phyloP scores from a whole-genome alignment of 2,888 invertebrate species.

The Siphlonurus alternatus region DNA sequence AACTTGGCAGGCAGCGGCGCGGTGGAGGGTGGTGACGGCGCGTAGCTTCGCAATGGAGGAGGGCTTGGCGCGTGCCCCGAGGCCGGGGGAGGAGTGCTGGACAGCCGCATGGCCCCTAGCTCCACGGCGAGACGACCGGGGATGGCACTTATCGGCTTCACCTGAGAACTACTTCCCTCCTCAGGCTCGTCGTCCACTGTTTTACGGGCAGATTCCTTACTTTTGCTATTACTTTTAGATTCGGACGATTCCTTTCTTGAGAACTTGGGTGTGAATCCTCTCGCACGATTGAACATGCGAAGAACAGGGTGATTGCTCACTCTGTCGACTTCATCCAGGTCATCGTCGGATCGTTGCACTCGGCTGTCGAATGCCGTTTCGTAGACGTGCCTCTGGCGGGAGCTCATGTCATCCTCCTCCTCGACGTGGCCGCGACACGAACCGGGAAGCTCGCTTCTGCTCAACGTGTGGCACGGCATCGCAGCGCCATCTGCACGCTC shows the following conservation, averaged over 20 bases:
- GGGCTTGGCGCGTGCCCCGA: slow-evolving; percentile 10
- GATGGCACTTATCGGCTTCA: slow-evolving; percentile 21
- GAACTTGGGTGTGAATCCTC: slow-evolving; percentile 1
- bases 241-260: slow-evolving; percentile 4
- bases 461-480: slow-evolving; percentile 7
- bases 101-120: slow-evolving; percentile 19
- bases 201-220: slow-evolving; percentile 17
- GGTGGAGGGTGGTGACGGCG: slow-evolving; percentile 69
- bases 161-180: slow-evolving; percentile 13
- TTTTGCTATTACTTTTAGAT: slow-evolving; percentile 18
- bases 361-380: slow-evolving; percentile 76
- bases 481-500: slow-evolving; percentile 13
- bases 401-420: slow-evolving; percentile 26
- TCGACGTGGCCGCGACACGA: slow-evolving; percentile 23
- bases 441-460: not conserved
- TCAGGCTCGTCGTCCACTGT: slow-evolving; percentile 6
- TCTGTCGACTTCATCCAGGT: slow-evolving; percentile 64
- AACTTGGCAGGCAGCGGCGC: slow-evolving; percentile 70
- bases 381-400: slow-evolving; percentile 56
- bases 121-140: slow-evolving; percentile 21
- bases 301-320: slow-evolving; percentile 65
- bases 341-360: slow-evolving; percentile 61
- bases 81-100: slow-evolving; percentile 6
- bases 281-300: slow-evolving; percentile 13
- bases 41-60: slow-evolving; percentile 25